Conservation (phyloP, 2,113 vertebrate genomes). For the Macrotus californicus region DNA sequence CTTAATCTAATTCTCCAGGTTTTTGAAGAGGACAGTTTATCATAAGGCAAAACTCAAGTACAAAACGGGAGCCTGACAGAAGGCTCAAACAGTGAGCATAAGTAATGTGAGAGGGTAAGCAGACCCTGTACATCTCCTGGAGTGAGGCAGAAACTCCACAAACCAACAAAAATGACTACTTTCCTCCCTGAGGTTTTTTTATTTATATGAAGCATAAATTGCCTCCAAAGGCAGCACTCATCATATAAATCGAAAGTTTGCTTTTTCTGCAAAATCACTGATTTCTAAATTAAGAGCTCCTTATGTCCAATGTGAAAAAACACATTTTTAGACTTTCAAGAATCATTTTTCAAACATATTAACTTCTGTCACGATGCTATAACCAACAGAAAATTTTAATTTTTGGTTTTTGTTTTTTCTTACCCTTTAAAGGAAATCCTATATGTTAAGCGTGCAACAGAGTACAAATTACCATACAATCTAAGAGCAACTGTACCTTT, state of each 20-base stretch:
- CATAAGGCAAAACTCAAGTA: conserved; percentile 12
- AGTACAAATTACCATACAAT: background rate
- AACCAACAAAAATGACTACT: background rate
- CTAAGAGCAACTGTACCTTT: conserved; percentile 82
- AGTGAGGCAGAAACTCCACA: background rate
- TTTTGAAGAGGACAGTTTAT: background rate
- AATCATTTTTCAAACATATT: background rate
- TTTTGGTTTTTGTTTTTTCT: background rate
- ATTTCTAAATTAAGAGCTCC: background rate
- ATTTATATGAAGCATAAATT: background rate
- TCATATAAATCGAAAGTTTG: background rate
- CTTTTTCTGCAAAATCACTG: background rate
- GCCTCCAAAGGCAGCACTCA: background rate
- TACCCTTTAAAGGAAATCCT: background rate
- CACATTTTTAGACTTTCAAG: background rate
- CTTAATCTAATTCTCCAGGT: background rate
- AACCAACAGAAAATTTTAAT: background rate
- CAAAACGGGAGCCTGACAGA: background rate
- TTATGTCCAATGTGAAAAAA: background rate
- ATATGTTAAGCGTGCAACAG: background rate
- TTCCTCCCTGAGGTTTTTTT: background rate
- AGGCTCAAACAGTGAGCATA: background rate
- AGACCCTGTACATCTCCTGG: background rate
- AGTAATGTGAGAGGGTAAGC: background rate
- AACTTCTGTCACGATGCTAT: background rate